phyloP scores from a whole-genome alignment of 2,113 vertebrate genomes.

The Sander lucioperca region DNA sequence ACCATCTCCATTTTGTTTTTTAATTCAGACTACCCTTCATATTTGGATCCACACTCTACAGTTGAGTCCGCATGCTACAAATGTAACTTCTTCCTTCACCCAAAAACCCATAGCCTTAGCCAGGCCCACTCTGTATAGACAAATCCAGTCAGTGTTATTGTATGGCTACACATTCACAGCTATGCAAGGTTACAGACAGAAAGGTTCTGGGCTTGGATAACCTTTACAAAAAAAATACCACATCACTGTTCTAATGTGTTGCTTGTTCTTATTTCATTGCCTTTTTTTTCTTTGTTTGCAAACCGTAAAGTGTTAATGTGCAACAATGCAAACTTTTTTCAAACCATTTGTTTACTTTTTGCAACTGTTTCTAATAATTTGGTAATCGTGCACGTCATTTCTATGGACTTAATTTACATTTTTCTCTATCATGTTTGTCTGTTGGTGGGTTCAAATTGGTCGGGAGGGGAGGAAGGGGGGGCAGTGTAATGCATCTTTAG shows the following conservation, averaged over 20 bases:
- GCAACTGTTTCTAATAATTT: background rate
- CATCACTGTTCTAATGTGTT: conserved; percentile 59
- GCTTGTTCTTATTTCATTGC: background rate
- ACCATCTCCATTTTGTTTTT: conserved; percentile 16
- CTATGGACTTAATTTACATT: background rate
- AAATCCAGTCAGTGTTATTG: conserved; percentile 43
- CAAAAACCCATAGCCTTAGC: conserved; percentile 64
- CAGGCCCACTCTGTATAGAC: conserved; percentile 21
- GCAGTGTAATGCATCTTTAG: conserved; percentile 27
- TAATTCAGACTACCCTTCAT: background rate
- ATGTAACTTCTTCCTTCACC: conserved; percentile 27
- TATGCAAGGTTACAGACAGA: conserved; percentile 66
- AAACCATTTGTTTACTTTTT: conserved; percentile 39
- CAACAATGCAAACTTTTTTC: conserved; percentile 25
- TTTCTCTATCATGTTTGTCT: conserved; percentile 21
- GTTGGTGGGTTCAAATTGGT: conserved; percentile 26
- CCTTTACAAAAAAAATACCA: conserved; percentile 58
- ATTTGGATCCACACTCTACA: conserved; percentile 3
- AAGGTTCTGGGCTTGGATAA: conserved; percentile 60
- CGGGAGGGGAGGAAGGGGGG: background rate
- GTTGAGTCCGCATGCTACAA: conserved; percentile 36
- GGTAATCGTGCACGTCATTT: background rate
- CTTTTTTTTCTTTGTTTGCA: conserved; percentile 17
- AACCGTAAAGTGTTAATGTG: conserved; percentile 18
- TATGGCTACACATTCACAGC: conserved; percentile 69